Base-by-base conservation (phyloP, 2,113 vertebrate genomes). In the Rhinogobius similis region DNA sequence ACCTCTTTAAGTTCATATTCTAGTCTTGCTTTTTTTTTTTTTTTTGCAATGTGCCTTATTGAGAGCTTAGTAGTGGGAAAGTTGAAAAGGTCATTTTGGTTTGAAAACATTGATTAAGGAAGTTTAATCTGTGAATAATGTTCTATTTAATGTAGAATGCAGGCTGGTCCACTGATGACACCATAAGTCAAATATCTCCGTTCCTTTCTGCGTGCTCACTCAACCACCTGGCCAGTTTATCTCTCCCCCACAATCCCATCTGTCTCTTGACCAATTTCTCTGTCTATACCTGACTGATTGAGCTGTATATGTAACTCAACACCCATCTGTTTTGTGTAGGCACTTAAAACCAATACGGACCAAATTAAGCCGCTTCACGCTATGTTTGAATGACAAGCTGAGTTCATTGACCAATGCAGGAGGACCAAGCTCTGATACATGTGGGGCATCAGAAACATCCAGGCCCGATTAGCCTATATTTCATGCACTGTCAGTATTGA, bases 321-420 rank as follows among this genome's bases (percentile, higher is more conserved):
- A 79, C 82, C 84, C 82, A 82, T 84, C 86, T 88, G 89, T 83
- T 87, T 84, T 83, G 84, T 72, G 82, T 75, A 68, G 81, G 74
- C 83, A 75, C 73, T 88, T 84, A 87, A 86, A 85, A 82, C 72
- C 82, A 85, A 79, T 85, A 53, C 72, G 77, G 65, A 81, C 86
- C 79, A 84, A 90, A 90, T 89, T 83, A 87, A 81, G 73, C 72
- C 24, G 81, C 82, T 87, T 88, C 86, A 89, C 79, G 83, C 87
- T 87, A 80, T 56, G 79, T 83, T 80, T 65, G 65, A 68, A 75
- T 75, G 79, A 83, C 67, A 71, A n/a, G 68, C 72, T 27, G 82
- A 81, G 77, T 76, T 43, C 74, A 50, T 21, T 21, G 74, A 72
- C 64, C 77, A 8, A 39, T 68, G 21, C 65, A 82, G 66, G 73